A percentile compares a stretch with the other conserved stretches of the same genome.
These are phyloP conservation scores for Platycercus adscitus DNA, from an alignment of 2,113 vertebrate species.

Conservation along the genomic window DNA sequence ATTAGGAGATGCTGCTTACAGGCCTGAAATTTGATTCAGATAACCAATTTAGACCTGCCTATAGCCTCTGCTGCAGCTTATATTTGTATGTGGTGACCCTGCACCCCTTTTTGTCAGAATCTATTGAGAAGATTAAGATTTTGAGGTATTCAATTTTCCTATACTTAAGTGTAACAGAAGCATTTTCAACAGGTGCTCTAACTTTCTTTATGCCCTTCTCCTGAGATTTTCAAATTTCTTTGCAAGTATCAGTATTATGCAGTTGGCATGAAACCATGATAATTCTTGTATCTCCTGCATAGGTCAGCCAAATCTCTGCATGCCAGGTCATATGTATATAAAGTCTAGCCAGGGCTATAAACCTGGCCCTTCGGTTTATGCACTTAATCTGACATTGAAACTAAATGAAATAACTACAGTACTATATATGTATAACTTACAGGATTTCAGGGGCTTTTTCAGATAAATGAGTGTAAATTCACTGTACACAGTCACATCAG, in stretches of 20 bases:
- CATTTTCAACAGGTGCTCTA: neutral
- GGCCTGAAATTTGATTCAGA: neutral
- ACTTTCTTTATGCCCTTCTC: neutral
- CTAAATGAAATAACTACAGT: neutral
- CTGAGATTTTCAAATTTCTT: neutral
- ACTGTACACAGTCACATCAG: neutral
- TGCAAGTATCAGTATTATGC: neutral
- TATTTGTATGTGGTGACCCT: neutral
- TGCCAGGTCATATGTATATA: neutral
- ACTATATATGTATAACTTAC: neutral
- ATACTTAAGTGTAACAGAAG: neutral
- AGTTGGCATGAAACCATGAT: neutral
- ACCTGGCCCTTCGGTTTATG: neutral
- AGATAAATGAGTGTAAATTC: neutral
- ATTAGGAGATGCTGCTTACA: neutral
- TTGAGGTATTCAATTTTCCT: neutral
- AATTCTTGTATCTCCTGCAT: neutral
- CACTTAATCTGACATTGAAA: neutral
- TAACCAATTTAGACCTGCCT: neutral
- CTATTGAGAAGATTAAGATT: neutral
- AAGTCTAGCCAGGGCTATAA: neutral
- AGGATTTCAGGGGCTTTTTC: neutral
- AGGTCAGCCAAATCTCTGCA: neutral
- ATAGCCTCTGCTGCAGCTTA: neutral
- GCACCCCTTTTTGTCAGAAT: neutral